Percentiles rank a stretch among this genome's conserved stretches.
phyloP scores from a whole-genome alignment of 1,140 invertebrate genomes.

The Ladona fulva region DNA sequence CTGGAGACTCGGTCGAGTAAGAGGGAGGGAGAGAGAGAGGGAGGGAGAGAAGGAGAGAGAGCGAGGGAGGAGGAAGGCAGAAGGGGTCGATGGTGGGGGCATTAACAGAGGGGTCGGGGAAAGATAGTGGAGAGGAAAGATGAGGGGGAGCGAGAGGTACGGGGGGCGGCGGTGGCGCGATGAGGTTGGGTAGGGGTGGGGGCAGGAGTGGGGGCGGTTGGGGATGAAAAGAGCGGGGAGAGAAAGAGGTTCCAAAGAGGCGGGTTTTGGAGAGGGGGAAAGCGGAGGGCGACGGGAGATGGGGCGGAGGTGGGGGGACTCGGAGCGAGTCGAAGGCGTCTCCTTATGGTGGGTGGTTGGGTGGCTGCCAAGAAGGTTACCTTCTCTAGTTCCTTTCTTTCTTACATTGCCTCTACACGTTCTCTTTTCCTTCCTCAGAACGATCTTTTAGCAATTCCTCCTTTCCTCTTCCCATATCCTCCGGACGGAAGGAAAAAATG shows the following conservation, averaged over 20 bases:
- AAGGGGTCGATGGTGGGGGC: background rate
- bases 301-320: background rate
- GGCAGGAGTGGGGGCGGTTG: background rate
- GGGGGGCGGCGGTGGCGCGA: background rate
- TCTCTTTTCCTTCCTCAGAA: background rate
- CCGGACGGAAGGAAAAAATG: no score
- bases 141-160: background rate
- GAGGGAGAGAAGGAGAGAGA: background rate
- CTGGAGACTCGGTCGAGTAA: background rate
- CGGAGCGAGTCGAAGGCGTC: background rate
- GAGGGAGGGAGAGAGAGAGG: background rate
- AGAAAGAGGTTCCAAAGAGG: background rate
- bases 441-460: background rate
- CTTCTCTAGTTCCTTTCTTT: background rate
- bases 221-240: background rate
- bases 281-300: background rate
- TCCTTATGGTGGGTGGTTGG: conserved; percentile 2
- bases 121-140: background rate
- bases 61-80: background rate
- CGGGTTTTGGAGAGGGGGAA: background rate
- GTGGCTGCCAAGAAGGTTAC: conserved; percentile 2
- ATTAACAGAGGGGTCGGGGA: background rate
- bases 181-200: background rate
- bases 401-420: background rate
- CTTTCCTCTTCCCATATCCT: no score